Percentiles rank a stretch among this genome's conserved stretches.
phyloP scores from a whole-genome alignment of 2,797 vertebrate species.

The Lagocephalus sceleratus region DNA sequence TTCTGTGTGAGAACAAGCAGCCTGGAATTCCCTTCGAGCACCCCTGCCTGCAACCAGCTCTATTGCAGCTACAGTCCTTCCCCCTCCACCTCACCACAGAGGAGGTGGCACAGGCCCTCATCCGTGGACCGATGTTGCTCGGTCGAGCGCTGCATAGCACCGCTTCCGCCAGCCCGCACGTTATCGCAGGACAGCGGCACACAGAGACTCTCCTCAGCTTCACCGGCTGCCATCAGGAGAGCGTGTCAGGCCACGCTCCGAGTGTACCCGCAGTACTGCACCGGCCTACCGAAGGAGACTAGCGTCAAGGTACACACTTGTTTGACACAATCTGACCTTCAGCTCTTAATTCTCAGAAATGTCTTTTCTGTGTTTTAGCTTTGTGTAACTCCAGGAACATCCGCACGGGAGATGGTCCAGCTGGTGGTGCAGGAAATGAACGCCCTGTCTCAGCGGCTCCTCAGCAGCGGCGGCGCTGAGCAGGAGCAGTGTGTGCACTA shows the following conservation, averaged over 20 bases:
- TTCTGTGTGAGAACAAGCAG: conserved; percentile 90
- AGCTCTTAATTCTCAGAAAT: conserved; percentile 52
- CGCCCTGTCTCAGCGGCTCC: conserved; percentile 63
- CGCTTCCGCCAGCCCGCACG: conserved; percentile 59
- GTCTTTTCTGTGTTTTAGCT: conserved; percentile 69
- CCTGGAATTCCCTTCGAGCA: conserved; percentile 81
- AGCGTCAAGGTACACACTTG: conserved; percentile 77
- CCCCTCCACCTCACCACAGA: conserved; percentile 57
- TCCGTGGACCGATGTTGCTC: conserved; percentile 72
- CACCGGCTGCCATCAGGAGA: conserved; percentile 65
- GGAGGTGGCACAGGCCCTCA: conserved; percentile 64
- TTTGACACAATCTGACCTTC: neutral
- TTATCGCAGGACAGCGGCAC: conserved; percentile 83
- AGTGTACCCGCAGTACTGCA: conserved; percentile 86
- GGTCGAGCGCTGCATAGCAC: conserved; percentile 36
- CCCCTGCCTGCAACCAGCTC: conserved; percentile 45
- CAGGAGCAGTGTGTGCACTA: conserved; percentile 76
- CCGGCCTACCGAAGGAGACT: conserved; percentile 86
- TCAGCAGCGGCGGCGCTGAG: conserved; percentile 46
- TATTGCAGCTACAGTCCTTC: conserved; percentile 53
- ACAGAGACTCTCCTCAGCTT: conserved; percentile 71
- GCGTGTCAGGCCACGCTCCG: conserved; percentile 76
- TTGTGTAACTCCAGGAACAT: conserved; percentile 79
- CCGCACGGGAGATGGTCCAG: conserved; percentile 83
- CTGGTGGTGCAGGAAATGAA: conserved; percentile 90